phyloP scores from a whole-genome alignment of 2,888 invertebrate genomes.

The Drosophila fungiperda region DNA sequence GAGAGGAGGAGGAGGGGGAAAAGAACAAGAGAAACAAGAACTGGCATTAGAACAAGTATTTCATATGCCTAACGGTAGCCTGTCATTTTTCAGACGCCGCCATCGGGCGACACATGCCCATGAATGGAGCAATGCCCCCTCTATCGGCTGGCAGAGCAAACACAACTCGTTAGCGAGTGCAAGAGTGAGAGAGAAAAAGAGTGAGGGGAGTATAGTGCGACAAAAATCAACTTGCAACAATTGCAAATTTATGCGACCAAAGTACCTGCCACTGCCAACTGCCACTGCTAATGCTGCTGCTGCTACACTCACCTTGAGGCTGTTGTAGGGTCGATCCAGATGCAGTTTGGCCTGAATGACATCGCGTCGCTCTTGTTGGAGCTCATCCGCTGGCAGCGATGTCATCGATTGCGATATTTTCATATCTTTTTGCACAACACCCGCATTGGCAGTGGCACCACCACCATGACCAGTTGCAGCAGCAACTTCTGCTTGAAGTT shows the following conservation, averaged over 20 bases:
- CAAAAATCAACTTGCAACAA: not conserved
- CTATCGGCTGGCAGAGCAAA: not conserved
- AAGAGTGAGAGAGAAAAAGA: not conserved
- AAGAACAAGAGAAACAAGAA: not conserved
- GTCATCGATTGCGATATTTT: conserved; percentile 88
- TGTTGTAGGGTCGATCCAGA: conserved; percentile 92
- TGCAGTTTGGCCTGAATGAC: conserved; percentile 86
- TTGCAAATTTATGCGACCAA: not conserved
- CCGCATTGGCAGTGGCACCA: not conserved
- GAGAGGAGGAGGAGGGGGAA: too few species aligned
- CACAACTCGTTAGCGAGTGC: conserved; percentile 1
- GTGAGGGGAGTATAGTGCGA: not conserved
- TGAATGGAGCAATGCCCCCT: conserved; percentile 20
- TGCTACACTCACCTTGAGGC: conserved; percentile 87
- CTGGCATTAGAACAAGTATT: conserved; percentile 39
- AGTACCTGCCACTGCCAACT: too few species aligned
- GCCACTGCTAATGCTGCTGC: too few species aligned
- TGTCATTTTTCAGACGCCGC: conserved; percentile 59
- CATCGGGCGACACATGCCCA: conserved; percentile 51
- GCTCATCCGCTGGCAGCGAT: conserved; percentile 89
- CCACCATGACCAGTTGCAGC: not conserved
- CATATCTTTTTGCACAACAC: conserved; percentile 22
- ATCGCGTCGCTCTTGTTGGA: conserved; percentile 86
- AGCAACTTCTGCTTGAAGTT: not conserved
- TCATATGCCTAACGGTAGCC: conserved; percentile 61